Evolutionary conservation across 2,888 invertebrate species (phyloP).

Genomic region (Galeruca laticollis): DNA sequence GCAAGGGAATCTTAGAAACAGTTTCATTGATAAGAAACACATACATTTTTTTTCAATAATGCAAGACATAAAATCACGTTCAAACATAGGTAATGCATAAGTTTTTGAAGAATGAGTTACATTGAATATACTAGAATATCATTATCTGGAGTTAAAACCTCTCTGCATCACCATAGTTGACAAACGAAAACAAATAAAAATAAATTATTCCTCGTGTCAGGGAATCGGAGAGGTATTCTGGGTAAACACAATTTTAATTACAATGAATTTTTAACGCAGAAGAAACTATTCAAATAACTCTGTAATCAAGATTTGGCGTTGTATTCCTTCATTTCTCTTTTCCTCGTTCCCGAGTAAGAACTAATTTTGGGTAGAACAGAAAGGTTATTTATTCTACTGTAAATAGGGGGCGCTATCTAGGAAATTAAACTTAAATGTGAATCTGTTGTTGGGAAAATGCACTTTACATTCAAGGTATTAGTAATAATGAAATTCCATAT

Average conservation of each 20-base stretch:
- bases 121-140: no score
- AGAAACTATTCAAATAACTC: slow-evolving; percentile 17
- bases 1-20: no score
- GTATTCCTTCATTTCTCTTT: slow-evolving; percentile 5
- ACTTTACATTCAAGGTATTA: neutral
- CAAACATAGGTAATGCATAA: no score
- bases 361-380: slow-evolving; percentile 1
- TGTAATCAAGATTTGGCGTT: slow-evolving; percentile 10
- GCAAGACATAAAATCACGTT: no score
- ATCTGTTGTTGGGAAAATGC: neutral
- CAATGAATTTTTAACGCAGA: slow-evolving; percentile 11
- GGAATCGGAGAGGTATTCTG: no score
- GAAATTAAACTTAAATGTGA: slow-evolving; percentile 6
- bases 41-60: no score
- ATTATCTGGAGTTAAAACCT: no score
- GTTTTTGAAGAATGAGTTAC: no score
- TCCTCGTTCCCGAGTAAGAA: neutral
- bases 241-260: slow-evolving; percentile 9
- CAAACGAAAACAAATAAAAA: no score
- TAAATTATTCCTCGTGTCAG: no score
- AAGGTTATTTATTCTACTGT: slow-evolving; percentile 5
- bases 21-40: no score
- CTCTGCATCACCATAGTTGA: no score
- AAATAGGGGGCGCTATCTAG: slow-evolving; percentile 9
- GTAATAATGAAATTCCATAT: neutral